Evolutionary conservation across 2,113 vertebrate genomes (phyloP), one percentile per base, ranked within the genome.

Genomic region (cat (Felis catus)): DNA sequence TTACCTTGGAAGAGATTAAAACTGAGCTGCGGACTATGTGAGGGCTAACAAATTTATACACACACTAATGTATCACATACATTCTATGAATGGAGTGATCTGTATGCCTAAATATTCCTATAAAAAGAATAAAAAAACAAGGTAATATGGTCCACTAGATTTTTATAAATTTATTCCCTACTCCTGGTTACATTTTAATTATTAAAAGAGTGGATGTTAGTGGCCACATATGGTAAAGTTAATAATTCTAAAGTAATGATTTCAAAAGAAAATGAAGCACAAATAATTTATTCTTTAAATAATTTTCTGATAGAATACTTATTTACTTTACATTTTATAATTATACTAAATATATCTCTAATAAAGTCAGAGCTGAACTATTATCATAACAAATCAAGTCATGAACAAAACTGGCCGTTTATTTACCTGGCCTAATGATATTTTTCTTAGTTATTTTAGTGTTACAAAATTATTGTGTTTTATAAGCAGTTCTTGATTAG

Each of bases 1-100:
- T 98, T 98, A 95, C 94, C 76, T 98, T 96, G 48, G 97, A 98
- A 98, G 89, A 98, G 92, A 98, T 98, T 98, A 98, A 98, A 98
- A 93, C 45, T 95, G 94, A 98, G 95, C 68, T 98, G 78, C 73
- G 89, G 78, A 96, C 89, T 97, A 53, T 94, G 92, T 91, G 76
- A 97, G 19, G 21, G 53, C 58, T 89, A n/a, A 97, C 70, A 97
- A 84, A 92, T 83, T 65, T 86, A 81, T 66, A 84, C 0, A 92
- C 61, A 84, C 7, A 25, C 21, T 80, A 80, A 81, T 68, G 27
- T 9, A 81, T 25, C 25, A n/a, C 31, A 70, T 8, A 82, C 1
- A 45, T 0, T 39, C 19, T 63, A 31, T 90, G 27, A 93, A 70
- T 82, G 4, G 63, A 70, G 6, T 61, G 13, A 93, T 15, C 3